A percentile compares a stretch with the other conserved stretches of the same genome.
Conservation (phyloP, 2,888 invertebrate genomes). For the Drosophila mulleri region DNA sequence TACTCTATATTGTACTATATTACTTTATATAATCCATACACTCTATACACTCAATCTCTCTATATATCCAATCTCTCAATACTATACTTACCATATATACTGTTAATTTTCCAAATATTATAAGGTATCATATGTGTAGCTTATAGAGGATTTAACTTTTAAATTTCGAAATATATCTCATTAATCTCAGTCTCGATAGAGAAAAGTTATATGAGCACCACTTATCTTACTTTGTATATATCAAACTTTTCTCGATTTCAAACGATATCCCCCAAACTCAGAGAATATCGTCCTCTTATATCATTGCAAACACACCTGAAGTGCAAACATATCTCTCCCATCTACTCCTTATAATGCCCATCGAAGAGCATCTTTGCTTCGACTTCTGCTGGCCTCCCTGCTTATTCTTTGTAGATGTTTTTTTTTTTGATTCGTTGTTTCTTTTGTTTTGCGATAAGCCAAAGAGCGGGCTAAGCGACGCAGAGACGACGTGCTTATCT, state of each 20-base stretch:
- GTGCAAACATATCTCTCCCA: neutral
- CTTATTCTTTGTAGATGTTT: neutral
- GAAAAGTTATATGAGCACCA: neutral
- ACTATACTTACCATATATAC: no score
- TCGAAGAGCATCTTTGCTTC: neutral
- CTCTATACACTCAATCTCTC: no score
- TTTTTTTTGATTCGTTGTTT: constrained; percentile 14
- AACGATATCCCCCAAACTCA: neutral
- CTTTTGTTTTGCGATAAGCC: constrained; percentile 63
- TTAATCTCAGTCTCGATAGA: neutral
- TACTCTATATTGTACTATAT: no score
- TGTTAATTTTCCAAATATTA: no score
- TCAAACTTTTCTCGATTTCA: neutral
- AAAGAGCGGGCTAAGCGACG: constrained; percentile 49
- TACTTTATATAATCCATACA: no score
- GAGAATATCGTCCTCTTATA: neutral
- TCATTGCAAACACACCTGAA: neutral
- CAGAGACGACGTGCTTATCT: constrained; percentile 57
- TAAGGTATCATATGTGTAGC: no score
- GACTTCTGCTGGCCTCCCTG: neutral
- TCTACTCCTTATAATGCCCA: neutral
- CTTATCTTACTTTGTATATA: neutral
- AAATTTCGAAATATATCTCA: no score
- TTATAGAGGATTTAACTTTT: no score
- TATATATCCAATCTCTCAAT: no score